Base-by-base conservation (phyloP, 2,888 invertebrate genomes). In the Ecliptopera silaceata region DNA sequence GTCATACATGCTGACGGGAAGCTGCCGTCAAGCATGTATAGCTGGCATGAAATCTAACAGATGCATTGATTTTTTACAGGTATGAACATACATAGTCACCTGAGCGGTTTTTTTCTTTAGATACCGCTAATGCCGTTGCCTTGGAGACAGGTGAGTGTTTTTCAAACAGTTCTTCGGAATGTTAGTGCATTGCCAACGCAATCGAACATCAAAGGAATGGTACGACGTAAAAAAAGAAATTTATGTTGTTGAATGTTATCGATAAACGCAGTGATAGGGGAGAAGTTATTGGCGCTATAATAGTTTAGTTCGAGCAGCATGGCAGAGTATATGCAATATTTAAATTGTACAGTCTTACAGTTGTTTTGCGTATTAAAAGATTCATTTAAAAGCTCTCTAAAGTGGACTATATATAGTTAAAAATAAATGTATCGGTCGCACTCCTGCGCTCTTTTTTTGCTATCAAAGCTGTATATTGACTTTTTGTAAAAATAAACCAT, bases 391-490 rank as follows among this genome's bases (percentile, higher is more conserved):
- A 74, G 72, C 70, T 74, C 73, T 73, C 72, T 75, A 76, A 73
- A 80, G 82, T 82, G 76, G 71, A 74, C 77, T 74, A 75, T 83
- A 80, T 80, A 71, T 65, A 71, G 65, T 78, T 72, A 85, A 82
- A 82, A 64, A 45, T 17, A 81, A 72, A 61, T 63, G 73, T 79
- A 82, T 83, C 76, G 79, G 66, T 77, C 79, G 72, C 70, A 82
- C 77, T 77, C 72, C 70, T 44, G 63, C 62, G 59, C 63, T 77
- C 79, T 82, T 84, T 73, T 67, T 80, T 82, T 86, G 86, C 84
- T 86, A 88, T 89, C 86, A 87, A 86, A 84, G 81, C 79, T 80
- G 82, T 86, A 79, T 81, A 71, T 72, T 71, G 61, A 41, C 57
- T 69, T 71, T 74, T 74, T 79, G 82, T 80, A 69, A 82, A 84